A percentile compares a stretch with the other conserved stretches of the same genome.
Conservation (phyloP, 2,888 invertebrate genomes). For the Trissolcus japonicus region DNA sequence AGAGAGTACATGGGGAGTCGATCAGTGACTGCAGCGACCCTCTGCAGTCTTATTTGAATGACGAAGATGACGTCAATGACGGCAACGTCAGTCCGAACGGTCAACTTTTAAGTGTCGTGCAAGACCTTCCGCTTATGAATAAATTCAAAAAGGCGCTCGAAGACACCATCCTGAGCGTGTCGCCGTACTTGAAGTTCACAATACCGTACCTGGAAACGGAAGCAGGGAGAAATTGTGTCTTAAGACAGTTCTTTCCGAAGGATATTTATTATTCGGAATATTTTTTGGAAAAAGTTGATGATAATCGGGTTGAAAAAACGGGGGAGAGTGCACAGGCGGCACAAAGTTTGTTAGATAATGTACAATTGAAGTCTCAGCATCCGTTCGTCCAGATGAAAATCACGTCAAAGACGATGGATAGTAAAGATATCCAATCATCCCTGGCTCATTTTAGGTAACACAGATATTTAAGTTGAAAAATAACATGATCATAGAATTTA, state of each 20-base stretch:
- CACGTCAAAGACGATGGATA: slow-evolving; percentile 80
- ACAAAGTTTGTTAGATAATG: slow-evolving; percentile 58
- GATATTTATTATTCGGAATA: slow-evolving; percentile 85
- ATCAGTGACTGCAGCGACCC: slow-evolving; percentile 91
- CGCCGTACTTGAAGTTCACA: slow-evolving; percentile 90
- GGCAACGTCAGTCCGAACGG: slow-evolving; percentile 68
- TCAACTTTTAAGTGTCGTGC: slow-evolving; percentile 77
- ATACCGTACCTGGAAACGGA: slow-evolving; percentile 94
- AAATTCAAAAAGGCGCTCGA: slow-evolving; percentile 86
- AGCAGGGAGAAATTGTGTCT: slow-evolving; percentile 84
- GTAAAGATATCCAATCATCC: slow-evolving; percentile 82
- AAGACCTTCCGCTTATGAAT: slow-evolving; percentile 80
- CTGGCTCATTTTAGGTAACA: slow-evolving; percentile 84
- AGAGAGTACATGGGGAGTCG: slow-evolving; percentile 77
- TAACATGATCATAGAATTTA: not conserved
- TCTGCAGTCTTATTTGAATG: slow-evolving; percentile 79
- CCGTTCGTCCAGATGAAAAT: slow-evolving; percentile 86
- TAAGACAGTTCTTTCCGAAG: slow-evolving; percentile 84
- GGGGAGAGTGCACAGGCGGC: slow-evolving; percentile 42
- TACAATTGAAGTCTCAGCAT: slow-evolving; percentile 81
- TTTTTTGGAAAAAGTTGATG: slow-evolving; percentile 76
- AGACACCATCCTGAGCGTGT: slow-evolving; percentile 86
- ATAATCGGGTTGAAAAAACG: slow-evolving; percentile 60
- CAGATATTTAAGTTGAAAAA: not conserved
- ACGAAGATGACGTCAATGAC: slow-evolving; percentile 75